phyloP scores from a whole-genome alignment of 2,888 invertebrate species.

The Phortica okadai region DNA sequence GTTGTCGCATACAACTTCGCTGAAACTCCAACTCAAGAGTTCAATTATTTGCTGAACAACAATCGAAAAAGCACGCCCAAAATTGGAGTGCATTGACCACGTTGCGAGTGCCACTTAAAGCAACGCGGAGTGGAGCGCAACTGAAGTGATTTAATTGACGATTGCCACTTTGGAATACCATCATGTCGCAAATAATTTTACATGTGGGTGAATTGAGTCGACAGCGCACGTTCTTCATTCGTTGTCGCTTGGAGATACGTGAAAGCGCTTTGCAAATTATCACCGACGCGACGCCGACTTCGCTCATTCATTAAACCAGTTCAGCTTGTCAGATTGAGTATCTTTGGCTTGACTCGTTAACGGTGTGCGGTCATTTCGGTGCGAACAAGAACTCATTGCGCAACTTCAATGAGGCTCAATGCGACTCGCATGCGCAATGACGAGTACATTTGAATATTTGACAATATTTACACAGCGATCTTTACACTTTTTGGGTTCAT shows the following conservation, averaged over 20 bases:
- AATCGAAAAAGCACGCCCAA: constrained; percentile 13
- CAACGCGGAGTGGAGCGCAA: not conserved
- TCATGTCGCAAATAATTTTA: not conserved
- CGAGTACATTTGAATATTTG: not conserved
- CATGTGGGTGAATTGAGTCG: not conserved
- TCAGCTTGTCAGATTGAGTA: not conserved
- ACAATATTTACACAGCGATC: not conserved
- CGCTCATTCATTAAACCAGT: not conserved
- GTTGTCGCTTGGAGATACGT: not conserved
- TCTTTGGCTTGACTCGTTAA: not conserved
- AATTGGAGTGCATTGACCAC: constrained; percentile 32
- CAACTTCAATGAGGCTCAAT: not conserved
- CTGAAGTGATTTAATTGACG: not conserved
- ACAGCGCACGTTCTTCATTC: not conserved
- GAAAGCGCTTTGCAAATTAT: not conserved
- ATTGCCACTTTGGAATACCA: not conserved
- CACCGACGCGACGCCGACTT: not conserved
- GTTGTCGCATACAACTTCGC: not conserved
- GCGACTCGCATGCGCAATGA: not conserved
- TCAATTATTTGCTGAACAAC: not conserved
- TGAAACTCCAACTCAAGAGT: not conserved
- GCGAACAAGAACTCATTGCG: not conserved
- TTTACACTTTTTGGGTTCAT: not conserved
- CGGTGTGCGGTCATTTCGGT: not conserved
- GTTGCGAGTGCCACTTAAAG: not conserved